A percentile compares a stretch with the other conserved stretches of the same genome.
phyloP scores from a whole-genome alignment of 2,888 invertebrate genomes.

The Drosophila paranaensis region DNA sequence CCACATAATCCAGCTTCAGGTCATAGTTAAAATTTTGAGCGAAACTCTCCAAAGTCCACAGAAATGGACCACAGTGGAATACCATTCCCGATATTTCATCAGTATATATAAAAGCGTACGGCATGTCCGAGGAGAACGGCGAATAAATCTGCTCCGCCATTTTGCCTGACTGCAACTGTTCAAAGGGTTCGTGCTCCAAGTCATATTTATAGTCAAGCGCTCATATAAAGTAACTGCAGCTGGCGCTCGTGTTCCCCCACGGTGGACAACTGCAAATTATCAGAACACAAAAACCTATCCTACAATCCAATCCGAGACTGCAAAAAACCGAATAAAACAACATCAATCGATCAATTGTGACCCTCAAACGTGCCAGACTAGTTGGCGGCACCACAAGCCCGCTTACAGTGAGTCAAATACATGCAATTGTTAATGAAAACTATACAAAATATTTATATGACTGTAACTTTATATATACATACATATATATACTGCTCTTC shows the following conservation, averaged over 20 bases:
- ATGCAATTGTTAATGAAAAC: background rate
- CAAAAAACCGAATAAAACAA: constrained; percentile 57
- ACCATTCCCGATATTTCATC: constrained; percentile 4
- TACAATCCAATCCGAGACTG: constrained; percentile 24
- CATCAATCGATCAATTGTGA: constrained; percentile 35
- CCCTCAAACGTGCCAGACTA: constrained; percentile 54
- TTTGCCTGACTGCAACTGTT: constrained; percentile 38
- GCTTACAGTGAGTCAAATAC: constrained; percentile 2
- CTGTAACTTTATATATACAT: background rate
- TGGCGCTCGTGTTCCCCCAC: background rate
- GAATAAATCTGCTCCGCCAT: constrained; percentile 51
- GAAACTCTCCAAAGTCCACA: constrained; percentile 60
- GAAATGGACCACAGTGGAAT: constrained; percentile 61
- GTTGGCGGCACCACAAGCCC: constrained; percentile 32
- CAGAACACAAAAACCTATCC: constrained; percentile 8
- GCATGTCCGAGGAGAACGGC: constrained; percentile 66
- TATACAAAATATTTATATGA: background rate
- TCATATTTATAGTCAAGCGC: constrained; percentile 51
- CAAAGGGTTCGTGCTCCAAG: constrained; percentile 18
- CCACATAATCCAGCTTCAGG: constrained; percentile 55
- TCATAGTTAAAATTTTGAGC: constrained; percentile 57
- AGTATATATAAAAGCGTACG: constrained; percentile 64
- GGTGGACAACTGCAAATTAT: constrained; percentile 47
- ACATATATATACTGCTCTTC: background rate
- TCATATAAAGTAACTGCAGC: background rate